Evolutionary conservation across 2,797 vertebrate species (phyloP), one percentile per base, ranked within the genome.

Genomic region (Chiroxiphia lanceolata): DNA sequence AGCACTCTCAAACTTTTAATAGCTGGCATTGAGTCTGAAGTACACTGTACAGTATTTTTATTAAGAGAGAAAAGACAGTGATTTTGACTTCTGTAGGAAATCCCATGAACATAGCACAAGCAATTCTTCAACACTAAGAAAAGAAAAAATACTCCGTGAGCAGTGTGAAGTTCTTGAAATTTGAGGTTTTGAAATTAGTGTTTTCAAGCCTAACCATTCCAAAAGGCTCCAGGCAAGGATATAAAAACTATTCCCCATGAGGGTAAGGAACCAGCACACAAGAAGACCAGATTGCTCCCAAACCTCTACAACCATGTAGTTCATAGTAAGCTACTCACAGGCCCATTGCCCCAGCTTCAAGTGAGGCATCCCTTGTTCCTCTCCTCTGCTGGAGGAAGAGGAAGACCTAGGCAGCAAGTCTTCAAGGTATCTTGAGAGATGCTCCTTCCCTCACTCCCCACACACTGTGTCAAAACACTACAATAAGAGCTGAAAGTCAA

Each of bases 191-290:
- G 81, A 90, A 90, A 90, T 25, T 44, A 71, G 44, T 45, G 31
- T 71, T 91, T 94, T 91, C 76, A 87, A 92, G 57, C 22, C 29
- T 56, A 84, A 91, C 33, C 36, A 86, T 60, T 71, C 88, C 82
- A 79, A 88, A 95, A 90, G 48, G 60, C 78, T 89, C 44, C 57
- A 27, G 83, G 59, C 48, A 3, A 92, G 59, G 70, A 71, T 63
- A 91, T 29, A 70, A 53, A 94, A 91, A 44, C 54, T 81, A 82
- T 65, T 76, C 26, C 47, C 40, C 12, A 36, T 13, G 8, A 74
- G 27, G 33, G 45, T 50, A 89, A 33, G 38, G 34, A 96, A 71
- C 27, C 60, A 89, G 64, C 57, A 80, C 7, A 15, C n/a, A 83
- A 63, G 29, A 84, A 63, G 53, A 83, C 33, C 34, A 80, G 50